Conservation (phyloP, 1,140 invertebrate genomes). For the Musca vetustissima region DNA sequence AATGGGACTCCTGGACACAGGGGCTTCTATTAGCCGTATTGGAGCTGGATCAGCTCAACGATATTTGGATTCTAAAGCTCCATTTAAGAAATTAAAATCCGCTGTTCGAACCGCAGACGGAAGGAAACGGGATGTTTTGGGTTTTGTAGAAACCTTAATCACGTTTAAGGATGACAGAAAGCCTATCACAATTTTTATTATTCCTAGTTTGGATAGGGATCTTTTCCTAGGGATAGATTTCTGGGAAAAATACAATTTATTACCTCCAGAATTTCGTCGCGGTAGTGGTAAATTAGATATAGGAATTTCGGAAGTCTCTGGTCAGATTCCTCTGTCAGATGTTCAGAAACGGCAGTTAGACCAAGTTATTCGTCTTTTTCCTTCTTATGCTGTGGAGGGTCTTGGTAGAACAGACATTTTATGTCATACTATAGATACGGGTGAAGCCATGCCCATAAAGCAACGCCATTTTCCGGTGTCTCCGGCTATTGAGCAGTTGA, state of each 20-base stretch:
- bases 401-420: background rate
- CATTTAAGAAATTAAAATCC: background rate
- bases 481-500: conserved; percentile 29
- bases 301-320: background rate
- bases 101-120: conserved; percentile 14
- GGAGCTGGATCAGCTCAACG: too few species aligned
- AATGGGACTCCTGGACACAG: too few species aligned
- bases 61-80: too few species aligned
- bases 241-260: background rate
- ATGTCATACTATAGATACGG: background rate
- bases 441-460: background rate
- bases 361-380: background rate
- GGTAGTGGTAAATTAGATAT: background rate
- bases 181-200: background rate
- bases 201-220: background rate
- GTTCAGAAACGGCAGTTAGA: background rate
- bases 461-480: conserved; percentile 6
- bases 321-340: background rate
- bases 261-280: background rate
- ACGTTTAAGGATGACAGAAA: background rate
- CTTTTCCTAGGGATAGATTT: conserved; percentile 10
- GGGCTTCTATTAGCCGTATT: too few species aligned
- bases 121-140: background rate
- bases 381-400: background rate
- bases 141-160: background rate